Evolutionary conservation across 2,797 vertebrate genomes (phyloP).

Genomic region (Mormyrus hasselquistii): DNA sequence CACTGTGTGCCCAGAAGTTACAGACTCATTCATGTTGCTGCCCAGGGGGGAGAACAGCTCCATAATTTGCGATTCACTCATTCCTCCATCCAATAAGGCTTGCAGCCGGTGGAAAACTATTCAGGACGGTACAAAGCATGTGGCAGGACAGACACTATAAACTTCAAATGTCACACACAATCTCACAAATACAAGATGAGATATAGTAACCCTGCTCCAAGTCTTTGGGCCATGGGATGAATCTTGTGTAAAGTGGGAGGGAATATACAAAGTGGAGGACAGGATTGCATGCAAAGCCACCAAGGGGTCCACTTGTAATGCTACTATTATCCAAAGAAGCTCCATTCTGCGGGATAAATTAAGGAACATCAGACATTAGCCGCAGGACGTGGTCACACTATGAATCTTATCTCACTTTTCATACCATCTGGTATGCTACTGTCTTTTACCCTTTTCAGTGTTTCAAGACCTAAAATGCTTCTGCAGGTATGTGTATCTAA

Average conservation of each 20-base stretch:
- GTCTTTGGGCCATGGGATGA: not conserved
- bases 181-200: not conserved
- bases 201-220: not conserved
- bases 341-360: not conserved
- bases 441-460: not conserved
- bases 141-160: not conserved
- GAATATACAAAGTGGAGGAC: not conserved
- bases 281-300: not conserved
- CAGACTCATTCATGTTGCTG: not conserved
- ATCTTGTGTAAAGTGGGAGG: not conserved
- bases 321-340: not conserved
- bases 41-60: not conserved
- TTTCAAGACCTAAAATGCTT: not conserved
- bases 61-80: not conserved
- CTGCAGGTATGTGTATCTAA: not conserved
- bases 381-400: not conserved
- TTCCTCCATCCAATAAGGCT: not conserved
- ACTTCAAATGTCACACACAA: not conserved
- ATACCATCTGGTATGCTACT: not conserved
- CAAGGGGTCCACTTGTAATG: not conserved
- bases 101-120: not conserved
- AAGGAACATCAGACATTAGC: not conserved
- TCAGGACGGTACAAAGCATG: not conserved
- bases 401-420: not conserved
- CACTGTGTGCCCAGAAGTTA: not conserved